These are phyloP conservation scores for Dinomys branickii DNA, from an alignment of 2,113 vertebrate genomes.

Conservation along the genomic window DNA sequence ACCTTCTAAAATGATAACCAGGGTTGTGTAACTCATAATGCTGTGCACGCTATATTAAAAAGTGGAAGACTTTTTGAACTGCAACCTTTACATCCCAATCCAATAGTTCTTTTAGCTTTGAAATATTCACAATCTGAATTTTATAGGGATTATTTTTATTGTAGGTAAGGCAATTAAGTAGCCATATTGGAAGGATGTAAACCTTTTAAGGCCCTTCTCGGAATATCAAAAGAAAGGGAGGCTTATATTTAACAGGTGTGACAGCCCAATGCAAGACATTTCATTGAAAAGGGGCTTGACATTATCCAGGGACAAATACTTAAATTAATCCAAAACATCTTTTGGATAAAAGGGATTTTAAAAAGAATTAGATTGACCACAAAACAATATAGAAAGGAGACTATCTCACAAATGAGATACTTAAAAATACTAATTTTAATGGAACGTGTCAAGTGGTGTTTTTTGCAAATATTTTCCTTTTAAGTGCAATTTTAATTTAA, in stretches of 20 bases:
- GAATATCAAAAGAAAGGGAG: constrained; percentile 89
- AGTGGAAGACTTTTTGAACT: constrained; percentile 73
- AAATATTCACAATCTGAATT: constrained; percentile 86
- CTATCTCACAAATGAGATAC: constrained; percentile 77
- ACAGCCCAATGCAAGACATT: constrained; percentile 85
- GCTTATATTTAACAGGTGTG: constrained; percentile 91
- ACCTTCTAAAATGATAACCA: constrained; percentile 74
- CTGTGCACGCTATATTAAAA: constrained; percentile 41
- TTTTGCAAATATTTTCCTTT: constrained; percentile 46
- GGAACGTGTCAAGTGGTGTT: constrained; percentile 73
- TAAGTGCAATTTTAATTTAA: constrained; percentile 17
- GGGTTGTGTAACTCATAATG: constrained; percentile 66
- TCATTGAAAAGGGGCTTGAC: constrained; percentile 85
- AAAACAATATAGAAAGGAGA: constrained; percentile 70
- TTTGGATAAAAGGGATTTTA: constrained; percentile 83
- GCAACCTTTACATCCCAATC: constrained; percentile 72
- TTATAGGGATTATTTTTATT: constrained; percentile 87
- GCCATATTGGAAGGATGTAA: constrained; percentile 88
- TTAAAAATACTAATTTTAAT: constrained; percentile 80
- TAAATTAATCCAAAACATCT: constrained; percentile 91
- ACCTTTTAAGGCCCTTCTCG: constrained; percentile 88
- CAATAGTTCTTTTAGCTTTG: constrained; percentile 81
- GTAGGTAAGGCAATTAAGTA: constrained; percentile 89
- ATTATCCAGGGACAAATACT: constrained; percentile 88
- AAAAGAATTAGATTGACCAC: constrained; percentile 80